These are phyloP conservation scores for Triplophysa siluroides DNA, from an alignment of 2,113 vertebrate genomes.

Conservation along the genomic window DNA sequence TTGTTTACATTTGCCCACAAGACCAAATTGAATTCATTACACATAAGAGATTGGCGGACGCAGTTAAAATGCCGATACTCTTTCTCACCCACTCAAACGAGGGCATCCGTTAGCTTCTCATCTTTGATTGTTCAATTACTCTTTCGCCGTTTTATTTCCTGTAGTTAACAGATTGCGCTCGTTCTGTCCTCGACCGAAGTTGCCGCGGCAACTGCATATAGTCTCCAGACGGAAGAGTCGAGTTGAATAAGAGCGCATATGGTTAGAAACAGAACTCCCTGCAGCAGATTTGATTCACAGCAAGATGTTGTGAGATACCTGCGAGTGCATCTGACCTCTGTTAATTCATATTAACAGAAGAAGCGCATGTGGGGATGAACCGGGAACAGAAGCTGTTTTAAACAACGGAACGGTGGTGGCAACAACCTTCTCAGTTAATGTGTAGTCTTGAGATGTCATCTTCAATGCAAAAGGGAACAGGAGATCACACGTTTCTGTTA, in stretches of 20 bases:
- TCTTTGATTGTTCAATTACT: slow-evolving; percentile 15
- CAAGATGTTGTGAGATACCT: slow-evolving; percentile 30
- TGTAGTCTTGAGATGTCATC: slow-evolving; percentile 21
- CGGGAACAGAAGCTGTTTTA: slow-evolving; percentile 15
- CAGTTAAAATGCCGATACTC: background rate
- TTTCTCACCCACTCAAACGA: background rate
- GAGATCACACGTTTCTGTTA: slow-evolving; percentile 51
- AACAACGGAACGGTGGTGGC: slow-evolving; percentile 5
- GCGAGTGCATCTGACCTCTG: slow-evolving; percentile 40
- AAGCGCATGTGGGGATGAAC: slow-evolving; percentile 8
- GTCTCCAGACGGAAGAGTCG: slow-evolving; percentile 19
- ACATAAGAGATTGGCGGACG: background rate
- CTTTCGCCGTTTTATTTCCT: slow-evolving; percentile 33
- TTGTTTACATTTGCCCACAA: slow-evolving; percentile 23
- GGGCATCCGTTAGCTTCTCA: background rate
- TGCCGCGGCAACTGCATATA: background rate
- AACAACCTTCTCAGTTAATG: background rate
- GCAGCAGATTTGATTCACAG: slow-evolving; percentile 35
- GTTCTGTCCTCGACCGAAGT: background rate
- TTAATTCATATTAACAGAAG: slow-evolving; percentile 39
- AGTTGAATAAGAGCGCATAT: slow-evolving; percentile 46
- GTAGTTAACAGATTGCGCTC: slow-evolving; percentile 46
- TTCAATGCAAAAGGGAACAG: slow-evolving; percentile 42
- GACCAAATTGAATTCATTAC: background rate
- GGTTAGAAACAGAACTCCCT: slow-evolving; percentile 41